These are phyloP conservation scores for Kobus ellipsiprymnus DNA, from an alignment of 2,113 vertebrate species.

Conservation along the genomic window DNA sequence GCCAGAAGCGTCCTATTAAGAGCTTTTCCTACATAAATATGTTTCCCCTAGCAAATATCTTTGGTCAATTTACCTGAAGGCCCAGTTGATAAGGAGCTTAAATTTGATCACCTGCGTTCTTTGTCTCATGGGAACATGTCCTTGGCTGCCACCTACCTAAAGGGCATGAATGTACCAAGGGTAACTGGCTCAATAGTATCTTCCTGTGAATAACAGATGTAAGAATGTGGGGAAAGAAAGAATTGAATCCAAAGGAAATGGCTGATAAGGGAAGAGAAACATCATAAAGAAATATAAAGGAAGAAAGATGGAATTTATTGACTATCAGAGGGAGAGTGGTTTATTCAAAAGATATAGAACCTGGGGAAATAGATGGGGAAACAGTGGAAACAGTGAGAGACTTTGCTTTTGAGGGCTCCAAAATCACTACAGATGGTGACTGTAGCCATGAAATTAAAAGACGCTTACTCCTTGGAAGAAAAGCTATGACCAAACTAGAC, in stretches of 20 bases:
- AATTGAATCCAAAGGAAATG: neutral
- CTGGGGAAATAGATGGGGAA: neutral
- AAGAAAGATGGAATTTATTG: neutral
- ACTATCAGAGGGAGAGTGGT: neutral
- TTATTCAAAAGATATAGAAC: neutral
- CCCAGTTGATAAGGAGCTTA: neutral
- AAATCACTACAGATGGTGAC: neutral
- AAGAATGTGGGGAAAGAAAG: neutral
- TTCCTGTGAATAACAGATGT: neutral
- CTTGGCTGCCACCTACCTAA: neutral
- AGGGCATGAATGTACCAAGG: neutral
- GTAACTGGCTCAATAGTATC: neutral
- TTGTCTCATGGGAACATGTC: neutral
- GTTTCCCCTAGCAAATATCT: neutral
- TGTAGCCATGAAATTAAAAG: neutral
- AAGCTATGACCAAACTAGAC: neutral
- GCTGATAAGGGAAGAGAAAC: neutral
- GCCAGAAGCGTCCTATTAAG: neutral
- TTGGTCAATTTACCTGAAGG: neutral
- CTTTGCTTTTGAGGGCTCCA: neutral
- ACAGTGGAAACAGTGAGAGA: neutral
- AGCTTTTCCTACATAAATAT: neutral
- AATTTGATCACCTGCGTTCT: neutral
- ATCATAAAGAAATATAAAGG: neutral
- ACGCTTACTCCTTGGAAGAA: neutral